Percentiles rank a stretch among this genome's conserved stretches.
These are phyloP conservation scores for Drosophila conformis DNA, from an alignment of 2,888 invertebrate genomes.

Conservation along the genomic window DNA sequence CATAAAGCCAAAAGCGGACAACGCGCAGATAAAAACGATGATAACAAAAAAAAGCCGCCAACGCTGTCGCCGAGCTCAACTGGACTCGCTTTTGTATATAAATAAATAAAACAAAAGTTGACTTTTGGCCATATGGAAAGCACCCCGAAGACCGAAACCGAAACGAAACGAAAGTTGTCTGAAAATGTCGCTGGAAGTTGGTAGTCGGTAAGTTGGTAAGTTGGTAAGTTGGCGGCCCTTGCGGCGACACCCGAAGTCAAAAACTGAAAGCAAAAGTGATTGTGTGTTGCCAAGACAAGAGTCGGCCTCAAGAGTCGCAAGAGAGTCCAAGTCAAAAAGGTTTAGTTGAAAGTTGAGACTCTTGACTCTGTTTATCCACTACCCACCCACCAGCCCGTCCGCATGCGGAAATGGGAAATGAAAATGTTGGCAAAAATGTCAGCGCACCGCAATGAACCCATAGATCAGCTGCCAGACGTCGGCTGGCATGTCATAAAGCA, in stretches of 20 bases:
- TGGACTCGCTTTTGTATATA: slow-evolving; percentile 37
- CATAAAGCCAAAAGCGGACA: slow-evolving; percentile 42
- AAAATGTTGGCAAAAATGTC: slow-evolving; percentile 26
- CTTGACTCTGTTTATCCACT: slow-evolving; percentile 23
- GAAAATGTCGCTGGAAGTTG: slow-evolving; percentile 68
- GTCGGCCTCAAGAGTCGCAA: neutral
- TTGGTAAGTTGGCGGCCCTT: slow-evolving; percentile 46
- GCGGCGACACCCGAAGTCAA: slow-evolving; percentile 29
- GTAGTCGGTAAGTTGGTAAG: slow-evolving; percentile 10
- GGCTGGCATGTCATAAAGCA: slow-evolving; percentile 1
- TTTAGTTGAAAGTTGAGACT: slow-evolving; percentile 69
- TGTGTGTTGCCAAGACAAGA: slow-evolving; percentile 56
- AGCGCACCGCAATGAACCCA: slow-evolving; percentile 54
- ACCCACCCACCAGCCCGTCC: slow-evolving; percentile 21
- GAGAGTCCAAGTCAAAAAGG: slow-evolving; percentile 49
- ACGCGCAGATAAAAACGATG: slow-evolving; percentile 57
- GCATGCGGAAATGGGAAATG: slow-evolving; percentile 42
- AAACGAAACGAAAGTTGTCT: slow-evolving; percentile 74
- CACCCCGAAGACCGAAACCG: slow-evolving; percentile 40
- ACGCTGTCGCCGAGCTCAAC: slow-evolving; percentile 41
- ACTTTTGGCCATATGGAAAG: slow-evolving; percentile 58
- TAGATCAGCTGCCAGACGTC: slow-evolving; percentile 33
- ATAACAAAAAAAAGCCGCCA: slow-evolving; percentile 34
- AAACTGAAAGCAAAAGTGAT: slow-evolving; percentile 78
- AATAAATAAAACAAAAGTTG: slow-evolving; percentile 56